Evolutionary conservation across 2,113 vertebrate species (phyloP), one percentile per base, ranked within the genome.

Genomic region (Rallus limicola): DNA sequence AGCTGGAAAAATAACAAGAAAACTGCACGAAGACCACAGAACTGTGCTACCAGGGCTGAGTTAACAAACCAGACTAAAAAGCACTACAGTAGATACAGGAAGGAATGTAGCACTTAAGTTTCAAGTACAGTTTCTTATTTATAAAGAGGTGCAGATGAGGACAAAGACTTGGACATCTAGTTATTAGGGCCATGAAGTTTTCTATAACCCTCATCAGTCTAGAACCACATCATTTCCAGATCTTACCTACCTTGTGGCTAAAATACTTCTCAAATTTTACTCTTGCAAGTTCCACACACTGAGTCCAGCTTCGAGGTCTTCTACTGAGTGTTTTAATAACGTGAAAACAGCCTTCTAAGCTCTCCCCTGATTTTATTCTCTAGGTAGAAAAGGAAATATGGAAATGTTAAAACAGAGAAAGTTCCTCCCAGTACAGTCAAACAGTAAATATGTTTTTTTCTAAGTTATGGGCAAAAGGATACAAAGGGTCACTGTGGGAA

Each of bases 191-290:
- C 70, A 58, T 19, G 19, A 55, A 34, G 28, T 70, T 78, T 84
- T 75, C 36, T 13, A 59, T 86, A 86, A 71, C 46, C n/a, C 7
- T 72, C 5, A 62, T 40, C 16, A 76, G 46, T 65, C 26, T 77
- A 67, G 11, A 1, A 1, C 6, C 34, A 89, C 9, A 11, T 34
- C 38, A 71, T 36, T 80, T 82, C 78, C 31, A 78, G 14, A 33
- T 80, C 29, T 89, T 60, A 82, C 48, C 55, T 97, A 99, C 99
- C 99, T 99, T 99, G 98, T 98, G 99, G 95, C 98, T 99, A 97
- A 99, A 99, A 97, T 99, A 99, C 86, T 99, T 99, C 93, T 99
- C 99, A 96, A 99, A 99, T 95, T 99, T 99, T 87, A 99, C 96
- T 97, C 99, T 99, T 92, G 99, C 99, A 78, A 99, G 88, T 74